Evolutionary conservation across 2,797 vertebrate species (phyloP), one percentile per base, ranked within the genome.

Genomic region (Amphiprion clarkii): DNA sequence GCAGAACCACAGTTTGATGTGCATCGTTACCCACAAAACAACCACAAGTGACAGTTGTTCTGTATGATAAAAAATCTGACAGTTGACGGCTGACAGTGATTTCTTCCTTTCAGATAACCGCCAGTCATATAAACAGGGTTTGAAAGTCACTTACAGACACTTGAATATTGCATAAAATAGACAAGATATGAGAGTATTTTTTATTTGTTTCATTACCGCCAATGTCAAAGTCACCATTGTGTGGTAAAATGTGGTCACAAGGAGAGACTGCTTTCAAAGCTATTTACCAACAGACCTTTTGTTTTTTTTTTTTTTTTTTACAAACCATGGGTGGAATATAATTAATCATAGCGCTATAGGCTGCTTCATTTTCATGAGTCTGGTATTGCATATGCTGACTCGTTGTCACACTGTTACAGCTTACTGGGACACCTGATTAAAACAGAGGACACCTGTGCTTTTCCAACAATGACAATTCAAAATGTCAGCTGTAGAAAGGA

Each of bases 31-130:
- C 33, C 21, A 60, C 10, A 68, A 59, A 23, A 36, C 23, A 64
- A 69, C 40, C 6, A 56, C 55, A 63, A 53, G 29, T 74, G 59
- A 68, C 25, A n/a, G 44, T 9, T 25, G 44, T n/a, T 69, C n/a
- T 25, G 17, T 13, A 13, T 39, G 36, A 39, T 39, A 39, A 46
- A 44, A 44, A 6, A 44, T 14, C 14, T 39, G 36, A 44, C 13
- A 44, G 42, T 44, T 44, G 42, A 44, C 9, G 42, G 42, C 42
- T 44, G 16, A 13, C 7, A 11, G 31, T 21, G 12, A 10, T 59
- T 19, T 59, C 36, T 23, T 39, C 8, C 19, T 36, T 64, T 49
- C 17, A 56, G 14, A 62, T 4, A n/a, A 19, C 25, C 7, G 6
- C 66, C 13, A 36, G 19, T 4, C 0, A 53, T 40, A 31, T 56